Conservation (phyloP, 2,797 vertebrate genomes). For the Capromys pilorides region DNA sequence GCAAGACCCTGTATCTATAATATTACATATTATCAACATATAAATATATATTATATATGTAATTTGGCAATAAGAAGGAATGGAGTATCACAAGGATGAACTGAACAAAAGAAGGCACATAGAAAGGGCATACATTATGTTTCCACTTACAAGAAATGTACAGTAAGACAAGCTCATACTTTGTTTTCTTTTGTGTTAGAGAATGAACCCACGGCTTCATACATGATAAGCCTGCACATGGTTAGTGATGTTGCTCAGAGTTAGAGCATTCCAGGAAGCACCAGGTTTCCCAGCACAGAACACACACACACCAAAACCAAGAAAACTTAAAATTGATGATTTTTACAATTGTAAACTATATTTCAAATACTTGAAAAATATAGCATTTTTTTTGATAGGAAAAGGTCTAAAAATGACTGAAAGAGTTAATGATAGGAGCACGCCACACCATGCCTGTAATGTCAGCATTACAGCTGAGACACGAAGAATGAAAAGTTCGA, state of each 20-base stretch:
- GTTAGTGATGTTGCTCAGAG: background rate
- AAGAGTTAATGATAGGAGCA: background rate
- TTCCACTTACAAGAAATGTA: background rate
- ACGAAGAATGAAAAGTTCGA: background rate
- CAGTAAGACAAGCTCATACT: background rate
- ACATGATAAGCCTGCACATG: background rate
- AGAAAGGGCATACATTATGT: background rate
- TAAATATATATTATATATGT: background rate
- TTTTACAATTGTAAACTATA: slow-evolving; percentile 5
- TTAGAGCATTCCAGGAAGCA: background rate
- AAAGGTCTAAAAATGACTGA: background rate
- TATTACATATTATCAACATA: too few species aligned
- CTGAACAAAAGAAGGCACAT: background rate
- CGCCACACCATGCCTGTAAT: background rate
- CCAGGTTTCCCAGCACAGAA: background rate
- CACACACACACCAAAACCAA: background rate
- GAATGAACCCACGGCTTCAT: background rate
- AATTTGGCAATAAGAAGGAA: background rate
- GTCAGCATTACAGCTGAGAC: background rate
- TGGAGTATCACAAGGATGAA: background rate
- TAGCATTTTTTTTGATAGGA: background rate
- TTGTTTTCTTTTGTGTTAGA: background rate
- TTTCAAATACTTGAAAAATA: background rate
- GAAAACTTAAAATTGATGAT: background rate
- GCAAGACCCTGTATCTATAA: too few species aligned